phyloP scores from a whole-genome alignment of 2,888 invertebrate species.

The Steinernema carpocapsae region DNA sequence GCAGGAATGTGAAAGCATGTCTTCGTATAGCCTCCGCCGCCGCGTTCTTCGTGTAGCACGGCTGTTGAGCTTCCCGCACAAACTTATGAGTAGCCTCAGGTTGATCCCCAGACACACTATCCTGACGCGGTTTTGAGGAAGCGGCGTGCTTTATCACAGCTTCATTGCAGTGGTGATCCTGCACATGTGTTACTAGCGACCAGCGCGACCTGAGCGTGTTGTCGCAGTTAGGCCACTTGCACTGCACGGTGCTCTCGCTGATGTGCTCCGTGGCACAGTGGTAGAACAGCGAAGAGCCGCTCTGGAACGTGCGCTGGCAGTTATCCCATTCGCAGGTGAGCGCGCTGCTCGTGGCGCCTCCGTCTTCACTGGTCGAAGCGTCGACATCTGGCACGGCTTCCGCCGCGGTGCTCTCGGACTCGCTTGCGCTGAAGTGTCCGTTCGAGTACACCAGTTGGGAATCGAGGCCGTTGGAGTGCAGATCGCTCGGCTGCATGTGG shows the following conservation, averaged over 20 bases:
- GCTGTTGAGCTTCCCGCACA: conserved; percentile 73
- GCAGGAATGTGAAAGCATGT: conserved; percentile 87
- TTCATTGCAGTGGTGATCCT: conserved; percentile 89
- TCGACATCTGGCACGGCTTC: not conserved
- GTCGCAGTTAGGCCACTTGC: conserved; percentile 66
- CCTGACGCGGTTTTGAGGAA: conserved; percentile 74
- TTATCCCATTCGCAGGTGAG: not conserved
- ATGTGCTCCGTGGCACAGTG: conserved; percentile 59
- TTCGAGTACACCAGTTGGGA: conserved; percentile 6
- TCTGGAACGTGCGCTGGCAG: conserved; percentile 42
- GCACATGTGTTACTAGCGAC: conserved; percentile 91
- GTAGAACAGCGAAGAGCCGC: conserved; percentile 50
- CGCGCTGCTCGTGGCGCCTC: not conserved
- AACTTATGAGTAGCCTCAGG: conserved; percentile 45
- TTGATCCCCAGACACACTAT: conserved; percentile 58
- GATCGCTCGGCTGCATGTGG: not conserved
- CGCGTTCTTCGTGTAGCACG: conserved; percentile 92
- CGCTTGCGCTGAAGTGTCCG: conserved; percentile 29
- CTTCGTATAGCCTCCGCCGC: conserved; percentile 95
- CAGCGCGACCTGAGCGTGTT: conserved; percentile 72
- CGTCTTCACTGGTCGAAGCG: conserved; percentile 22
- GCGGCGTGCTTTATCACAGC: conserved; percentile 77
- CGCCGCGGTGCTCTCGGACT: conserved; percentile 2
- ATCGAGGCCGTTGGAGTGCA: conserved; percentile 3
- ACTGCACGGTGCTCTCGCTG: conserved; percentile 37